A percentile compares a stretch with the other conserved stretches of the same genome.
Evolutionary conservation across 1,140 invertebrate genomes (phyloP).

Genomic region (Drosophila tristis): DNA sequence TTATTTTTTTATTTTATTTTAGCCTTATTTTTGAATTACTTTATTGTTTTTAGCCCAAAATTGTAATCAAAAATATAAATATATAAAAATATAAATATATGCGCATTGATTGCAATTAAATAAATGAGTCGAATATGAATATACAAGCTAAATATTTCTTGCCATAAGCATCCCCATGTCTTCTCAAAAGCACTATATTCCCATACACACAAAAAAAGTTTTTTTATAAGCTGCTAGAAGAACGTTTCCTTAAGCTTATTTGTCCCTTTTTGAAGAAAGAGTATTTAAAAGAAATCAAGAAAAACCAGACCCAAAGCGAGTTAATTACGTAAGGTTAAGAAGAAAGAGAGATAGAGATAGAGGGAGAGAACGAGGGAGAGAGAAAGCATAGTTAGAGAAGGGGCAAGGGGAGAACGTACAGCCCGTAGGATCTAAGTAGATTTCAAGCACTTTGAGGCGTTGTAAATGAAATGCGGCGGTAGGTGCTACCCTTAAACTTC

Average conservation of each 20-base stretch:
- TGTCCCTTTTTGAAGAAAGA: neutral
- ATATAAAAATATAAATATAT: too few relatives aligned
- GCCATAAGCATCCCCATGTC: too few relatives aligned
- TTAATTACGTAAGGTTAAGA: constrained; percentile 75
- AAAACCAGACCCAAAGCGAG: constrained; percentile 45
- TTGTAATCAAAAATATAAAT: too few relatives aligned
- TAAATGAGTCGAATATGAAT: neutral
- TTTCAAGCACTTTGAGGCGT: constrained; percentile 74
- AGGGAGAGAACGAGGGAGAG: too few relatives aligned
- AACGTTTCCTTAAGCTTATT: too few relatives aligned
- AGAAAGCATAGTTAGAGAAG: constrained; percentile 27
- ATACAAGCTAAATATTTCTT: neutral
- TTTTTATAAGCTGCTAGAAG: neutral
- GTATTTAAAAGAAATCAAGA: constrained; percentile 14
- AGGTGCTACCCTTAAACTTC: constrained; percentile 18
- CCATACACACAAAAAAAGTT: neutral
- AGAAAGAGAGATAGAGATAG: too few relatives aligned
- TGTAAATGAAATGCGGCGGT: constrained; percentile 69
- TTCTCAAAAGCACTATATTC: too few relatives aligned
- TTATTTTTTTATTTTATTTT: too few relatives aligned
- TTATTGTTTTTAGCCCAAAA: too few relatives aligned
- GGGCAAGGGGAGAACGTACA: constrained; percentile 5
- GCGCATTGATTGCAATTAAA: neutral
- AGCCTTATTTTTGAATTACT: too few relatives aligned
- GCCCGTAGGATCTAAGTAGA: constrained; percentile 60